Conservation (phyloP, 2,113 vertebrate genomes). For the Salvator merianae region DNA sequence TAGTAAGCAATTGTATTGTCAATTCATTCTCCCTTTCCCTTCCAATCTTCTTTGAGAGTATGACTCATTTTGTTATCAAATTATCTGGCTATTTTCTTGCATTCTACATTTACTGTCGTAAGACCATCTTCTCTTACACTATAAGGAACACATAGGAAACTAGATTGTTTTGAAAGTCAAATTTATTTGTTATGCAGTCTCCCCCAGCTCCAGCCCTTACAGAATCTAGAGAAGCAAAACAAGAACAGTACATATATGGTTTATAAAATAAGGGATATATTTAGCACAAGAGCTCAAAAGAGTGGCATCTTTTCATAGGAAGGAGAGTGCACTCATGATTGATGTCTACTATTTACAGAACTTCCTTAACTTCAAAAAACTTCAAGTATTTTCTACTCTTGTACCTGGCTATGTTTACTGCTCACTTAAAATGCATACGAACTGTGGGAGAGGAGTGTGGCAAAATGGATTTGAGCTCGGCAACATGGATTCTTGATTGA, state of each 20-base stretch:
- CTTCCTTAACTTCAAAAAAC: not conserved
- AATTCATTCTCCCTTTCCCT: not conserved
- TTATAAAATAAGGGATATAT: not conserved
- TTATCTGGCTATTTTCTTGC: not conserved
- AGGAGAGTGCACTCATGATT: not conserved
- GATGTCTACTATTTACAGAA: not conserved
- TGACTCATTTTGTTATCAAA: not conserved
- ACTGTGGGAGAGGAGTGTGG: not conserved
- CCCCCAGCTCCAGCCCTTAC: not conserved
- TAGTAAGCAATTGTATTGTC: not conserved
- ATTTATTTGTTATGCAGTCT: not conserved
- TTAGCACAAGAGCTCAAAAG: not conserved
- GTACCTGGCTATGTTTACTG: not conserved
- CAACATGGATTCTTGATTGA: not conserved
- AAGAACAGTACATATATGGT: not conserved
- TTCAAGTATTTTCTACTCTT: not conserved
- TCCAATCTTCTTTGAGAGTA: not conserved
- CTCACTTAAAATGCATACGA: not conserved
- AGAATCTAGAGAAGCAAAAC: not conserved
- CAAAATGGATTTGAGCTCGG: not conserved
- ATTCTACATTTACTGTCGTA: not conserved
- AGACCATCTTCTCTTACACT: not conserved
- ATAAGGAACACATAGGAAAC: not conserved
- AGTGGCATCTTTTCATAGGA: not conserved
- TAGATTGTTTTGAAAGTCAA: not conserved